These are phyloP conservation scores for Stenurella melanura DNA, from an alignment of 2,888 invertebrate genomes.

Conservation along the genomic window DNA sequence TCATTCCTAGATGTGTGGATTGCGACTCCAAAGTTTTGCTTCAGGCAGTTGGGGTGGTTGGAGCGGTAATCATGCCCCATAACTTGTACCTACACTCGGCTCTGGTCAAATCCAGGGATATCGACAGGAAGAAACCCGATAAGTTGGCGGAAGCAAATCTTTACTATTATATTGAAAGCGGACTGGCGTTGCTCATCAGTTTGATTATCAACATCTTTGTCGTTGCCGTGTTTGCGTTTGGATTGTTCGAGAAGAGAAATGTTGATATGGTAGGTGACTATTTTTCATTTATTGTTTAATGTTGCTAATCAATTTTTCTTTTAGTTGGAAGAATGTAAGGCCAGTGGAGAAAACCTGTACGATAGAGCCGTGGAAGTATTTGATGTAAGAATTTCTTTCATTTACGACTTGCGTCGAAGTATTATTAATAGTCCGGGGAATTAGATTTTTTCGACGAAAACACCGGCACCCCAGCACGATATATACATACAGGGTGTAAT, in stretches of 20 bases:
- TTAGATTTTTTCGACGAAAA: too few species aligned
- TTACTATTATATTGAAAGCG: slow-evolving; percentile 87
- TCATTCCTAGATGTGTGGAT: slow-evolving; percentile 84
- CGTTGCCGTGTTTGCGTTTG: slow-evolving; percentile 89
- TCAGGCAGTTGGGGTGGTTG: slow-evolving; percentile 88
- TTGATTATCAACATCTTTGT: slow-evolving; percentile 93
- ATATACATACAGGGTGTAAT: too few species aligned
- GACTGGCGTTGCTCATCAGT: slow-evolving; percentile 85
- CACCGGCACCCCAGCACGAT: too few species aligned
- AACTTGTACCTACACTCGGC: slow-evolving; percentile 93
- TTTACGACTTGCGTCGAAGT: not conserved
- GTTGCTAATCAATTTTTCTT: slow-evolving; percentile 1
- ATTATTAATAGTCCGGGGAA: too few species aligned
- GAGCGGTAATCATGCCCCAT: slow-evolving; percentile 91
- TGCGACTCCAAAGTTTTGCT: slow-evolving; percentile 81
- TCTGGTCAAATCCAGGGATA: slow-evolving; percentile 88
- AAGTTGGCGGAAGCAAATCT: slow-evolving; percentile 88
- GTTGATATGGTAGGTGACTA: slow-evolving; percentile 75
- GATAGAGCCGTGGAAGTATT: slow-evolving; percentile 52
- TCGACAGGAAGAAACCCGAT: slow-evolving; percentile 82
- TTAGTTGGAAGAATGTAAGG: slow-evolving; percentile 31
- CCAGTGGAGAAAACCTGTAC: slow-evolving; percentile 39
- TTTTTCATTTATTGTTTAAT: slow-evolving; percentile 20
- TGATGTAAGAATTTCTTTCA: slow-evolving; percentile 43
- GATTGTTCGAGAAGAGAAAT: slow-evolving; percentile 84